These are phyloP conservation scores for Nilaparvata lugens DNA, from an alignment of 1,140 invertebrate species.

Conservation along the genomic window DNA sequence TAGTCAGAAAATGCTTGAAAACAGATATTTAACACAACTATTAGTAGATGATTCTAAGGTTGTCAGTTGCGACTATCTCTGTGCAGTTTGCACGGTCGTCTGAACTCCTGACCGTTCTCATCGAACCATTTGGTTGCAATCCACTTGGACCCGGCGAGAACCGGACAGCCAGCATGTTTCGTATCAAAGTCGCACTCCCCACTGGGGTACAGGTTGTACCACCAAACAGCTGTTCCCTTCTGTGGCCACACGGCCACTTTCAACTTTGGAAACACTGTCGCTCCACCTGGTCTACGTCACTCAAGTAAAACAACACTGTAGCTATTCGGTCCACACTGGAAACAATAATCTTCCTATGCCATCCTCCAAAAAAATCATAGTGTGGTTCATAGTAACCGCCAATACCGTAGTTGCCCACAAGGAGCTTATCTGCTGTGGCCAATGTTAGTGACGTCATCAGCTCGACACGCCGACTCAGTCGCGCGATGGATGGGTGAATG, in stretches of 20 bases:
- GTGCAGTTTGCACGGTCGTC: background rate
- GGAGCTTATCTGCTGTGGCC: constrained; percentile 84
- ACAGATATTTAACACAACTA: no score
- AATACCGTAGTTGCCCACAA: constrained; percentile 97
- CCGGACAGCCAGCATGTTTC: constrained; percentile 11
- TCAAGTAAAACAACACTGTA: constrained; percentile 13
- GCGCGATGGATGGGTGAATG: constrained; percentile 66
- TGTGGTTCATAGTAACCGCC: constrained; percentile 99
- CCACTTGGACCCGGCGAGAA: constrained; percentile 9
- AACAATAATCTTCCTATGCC: no score
- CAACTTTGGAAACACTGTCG: constrained; percentile 6
- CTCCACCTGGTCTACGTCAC: constrained; percentile 8
- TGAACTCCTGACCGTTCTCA: background rate
- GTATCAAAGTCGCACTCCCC: background rate
- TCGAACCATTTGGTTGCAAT: background rate
- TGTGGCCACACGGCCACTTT: background rate
- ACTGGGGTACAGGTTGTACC: constrained; percentile 8
- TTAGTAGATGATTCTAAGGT: no score
- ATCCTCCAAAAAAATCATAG: constrained; percentile 96
- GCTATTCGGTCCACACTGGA: no score
- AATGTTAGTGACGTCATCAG: constrained; percentile 78
- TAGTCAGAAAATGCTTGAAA: no score
- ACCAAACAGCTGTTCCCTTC: constrained; percentile 10
- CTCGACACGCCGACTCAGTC: constrained; percentile 61
- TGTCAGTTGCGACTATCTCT: no score